Evolutionary conservation across 1,140 invertebrate species (phyloP).

Genomic region (Drosophila navojoa): DNA sequence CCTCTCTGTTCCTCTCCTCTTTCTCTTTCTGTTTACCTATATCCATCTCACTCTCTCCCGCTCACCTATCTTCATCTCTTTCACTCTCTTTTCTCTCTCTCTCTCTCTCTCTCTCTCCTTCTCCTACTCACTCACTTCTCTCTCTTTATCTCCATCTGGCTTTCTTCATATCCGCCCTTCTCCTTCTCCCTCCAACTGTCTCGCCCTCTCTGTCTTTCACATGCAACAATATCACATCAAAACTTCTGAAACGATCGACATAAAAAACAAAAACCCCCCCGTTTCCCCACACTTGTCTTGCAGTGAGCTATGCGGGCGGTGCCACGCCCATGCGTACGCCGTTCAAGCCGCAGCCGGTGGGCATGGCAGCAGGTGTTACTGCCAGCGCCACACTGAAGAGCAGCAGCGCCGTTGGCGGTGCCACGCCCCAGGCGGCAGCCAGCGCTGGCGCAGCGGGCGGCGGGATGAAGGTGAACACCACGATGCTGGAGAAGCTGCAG

Average conservation of each 20-base stretch:
- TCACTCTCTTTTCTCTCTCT: too few relatives aligned
- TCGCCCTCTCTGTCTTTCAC: constrained; percentile 15
- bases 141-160: not conserved
- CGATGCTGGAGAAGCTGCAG: constrained; percentile 82
- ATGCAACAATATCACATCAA: not conserved
- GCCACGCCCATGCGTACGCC: constrained; percentile 34
- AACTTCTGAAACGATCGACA: constrained; percentile 4
- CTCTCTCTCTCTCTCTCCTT: not conserved
- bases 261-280: constrained; percentile 22
- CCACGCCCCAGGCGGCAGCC: not conserved
- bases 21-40: too few relatives aligned
- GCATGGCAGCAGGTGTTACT: not conserved
- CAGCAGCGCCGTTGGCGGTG: not conserved
- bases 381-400: not conserved
- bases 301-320: constrained; percentile 64
- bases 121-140: not conserved
- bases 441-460: constrained; percentile 36
- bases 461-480: constrained; percentile 66
- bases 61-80: not conserved
- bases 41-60: too few relatives aligned
- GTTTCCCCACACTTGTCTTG: constrained; percentile 32
- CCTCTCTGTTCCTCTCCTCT: not conserved
- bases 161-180: constrained; percentile 11
- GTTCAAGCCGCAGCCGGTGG: constrained; percentile 24
- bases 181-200: not conserved